Evolutionary conservation across 2,888 invertebrate species (phyloP).

Genomic region (Agonopterix arenella): DNA sequence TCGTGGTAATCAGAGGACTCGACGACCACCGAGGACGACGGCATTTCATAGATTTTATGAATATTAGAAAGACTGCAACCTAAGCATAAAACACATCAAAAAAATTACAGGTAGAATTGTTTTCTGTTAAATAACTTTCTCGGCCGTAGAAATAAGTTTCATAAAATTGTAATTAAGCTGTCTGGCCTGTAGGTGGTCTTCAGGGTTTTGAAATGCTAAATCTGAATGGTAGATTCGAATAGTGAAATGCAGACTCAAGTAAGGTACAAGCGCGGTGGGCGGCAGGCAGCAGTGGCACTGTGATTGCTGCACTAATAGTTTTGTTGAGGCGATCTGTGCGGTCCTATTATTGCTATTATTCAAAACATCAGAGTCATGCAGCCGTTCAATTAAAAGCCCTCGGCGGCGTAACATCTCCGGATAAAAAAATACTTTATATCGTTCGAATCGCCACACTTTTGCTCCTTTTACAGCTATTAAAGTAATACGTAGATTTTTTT

Average conservation of each 20-base stretch:
- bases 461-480: constrained; percentile 63
- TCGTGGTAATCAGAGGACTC: constrained; percentile 41
- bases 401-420: constrained; percentile 48
- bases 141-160: background rate
- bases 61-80: constrained; percentile 36
- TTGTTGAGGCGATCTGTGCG: constrained; percentile 41
- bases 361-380: constrained; percentile 62
- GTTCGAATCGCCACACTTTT: constrained; percentile 42
- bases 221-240: too few species aligned
- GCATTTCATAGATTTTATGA: constrained; percentile 28
- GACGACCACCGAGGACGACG: constrained; percentile 37
- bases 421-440: constrained; percentile 50
- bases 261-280: background rate
- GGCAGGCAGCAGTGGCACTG: background rate
- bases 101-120: too few species aligned
- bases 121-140: too few species aligned
- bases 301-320: constrained; percentile 17
- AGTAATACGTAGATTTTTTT: constrained; percentile 44
- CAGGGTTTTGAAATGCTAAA: too few species aligned
- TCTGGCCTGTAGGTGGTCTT: constrained; percentile 4
- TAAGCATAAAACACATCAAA: background rate
- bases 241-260: background rate
- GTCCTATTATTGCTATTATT: constrained; percentile 49
- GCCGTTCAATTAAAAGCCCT: constrained; percentile 59
- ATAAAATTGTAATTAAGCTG: constrained; percentile 4